Percentiles rank a stretch among this genome's conserved stretches.
phyloP scores from a whole-genome alignment of 2,888 invertebrate genomes.

The Tetragonisca angustula region DNA sequence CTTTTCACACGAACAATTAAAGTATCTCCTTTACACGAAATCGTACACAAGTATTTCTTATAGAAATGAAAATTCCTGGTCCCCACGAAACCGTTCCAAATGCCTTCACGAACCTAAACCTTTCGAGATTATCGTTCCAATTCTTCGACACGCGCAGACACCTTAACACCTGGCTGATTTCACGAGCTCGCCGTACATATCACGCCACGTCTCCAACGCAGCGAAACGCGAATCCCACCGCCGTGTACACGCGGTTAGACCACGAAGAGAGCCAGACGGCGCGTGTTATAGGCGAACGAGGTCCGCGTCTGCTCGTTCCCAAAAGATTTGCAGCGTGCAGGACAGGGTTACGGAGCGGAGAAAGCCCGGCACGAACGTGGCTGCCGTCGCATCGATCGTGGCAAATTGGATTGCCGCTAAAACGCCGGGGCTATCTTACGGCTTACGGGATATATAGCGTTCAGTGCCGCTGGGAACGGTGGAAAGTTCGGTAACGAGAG shows the following conservation, averaged over 20 bases:
- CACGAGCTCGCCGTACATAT: no score
- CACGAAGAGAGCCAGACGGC: background rate
- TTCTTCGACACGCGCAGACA: no score
- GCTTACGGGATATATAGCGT: slow-evolving; percentile 55
- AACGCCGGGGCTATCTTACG: slow-evolving; percentile 62
- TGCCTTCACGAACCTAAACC: no score
- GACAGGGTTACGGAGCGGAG: slow-evolving; percentile 36
- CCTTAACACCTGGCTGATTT: no score
- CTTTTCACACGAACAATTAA: background rate
- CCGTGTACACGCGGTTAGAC: background rate
- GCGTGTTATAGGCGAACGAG: background rate
- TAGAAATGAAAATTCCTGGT: no score
- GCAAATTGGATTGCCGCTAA: slow-evolving; percentile 75
- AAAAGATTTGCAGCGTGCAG: slow-evolving; percentile 36
- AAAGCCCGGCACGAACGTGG: slow-evolving; percentile 41
- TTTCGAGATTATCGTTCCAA: no score
- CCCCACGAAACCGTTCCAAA: no score
- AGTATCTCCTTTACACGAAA: background rate
- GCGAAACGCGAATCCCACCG: no score
- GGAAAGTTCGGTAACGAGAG: slow-evolving; percentile 59
- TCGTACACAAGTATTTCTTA: background rate
- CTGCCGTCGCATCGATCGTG: slow-evolving; percentile 72
- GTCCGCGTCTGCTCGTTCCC: slow-evolving; percentile 12
- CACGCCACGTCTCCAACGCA: no score
- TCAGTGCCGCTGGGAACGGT: slow-evolving; percentile 59